Percentiles rank a stretch among this genome's conserved stretches.
phyloP scores from a whole-genome alignment of 2,113 vertebrate species.

The Fregetta grallaria region DNA sequence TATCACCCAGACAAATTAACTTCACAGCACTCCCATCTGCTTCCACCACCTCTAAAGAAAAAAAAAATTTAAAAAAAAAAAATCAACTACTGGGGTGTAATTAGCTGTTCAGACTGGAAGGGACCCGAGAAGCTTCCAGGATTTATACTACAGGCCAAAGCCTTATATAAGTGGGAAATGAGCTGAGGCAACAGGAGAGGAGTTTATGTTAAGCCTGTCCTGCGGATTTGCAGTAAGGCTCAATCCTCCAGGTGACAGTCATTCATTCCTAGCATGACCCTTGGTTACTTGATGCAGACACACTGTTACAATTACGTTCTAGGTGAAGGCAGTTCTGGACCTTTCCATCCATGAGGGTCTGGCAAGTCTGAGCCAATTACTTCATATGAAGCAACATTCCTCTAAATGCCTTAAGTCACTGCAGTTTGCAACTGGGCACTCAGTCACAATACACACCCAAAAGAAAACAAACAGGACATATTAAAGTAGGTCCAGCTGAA shows the following conservation, averaged over 20 bases:
- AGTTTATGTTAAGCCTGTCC: slow-evolving; percentile 54
- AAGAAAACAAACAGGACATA: not conserved
- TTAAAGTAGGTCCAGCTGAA: not conserved
- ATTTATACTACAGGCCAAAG: not conserved
- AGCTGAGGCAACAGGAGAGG: slow-evolving; percentile 29
- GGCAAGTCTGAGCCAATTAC: not conserved
- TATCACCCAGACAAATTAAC: not conserved
- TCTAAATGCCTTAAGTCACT: not conserved
- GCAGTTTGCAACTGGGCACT: not conserved
- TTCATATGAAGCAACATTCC: not conserved
- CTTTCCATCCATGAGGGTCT: not conserved
- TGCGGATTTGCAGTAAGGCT: slow-evolving; percentile 57
- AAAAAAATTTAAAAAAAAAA: not conserved
- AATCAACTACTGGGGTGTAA: not conserved
- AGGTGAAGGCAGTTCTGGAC: not conserved
- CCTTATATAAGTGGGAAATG: slow-evolving; percentile 41
- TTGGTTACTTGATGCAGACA: not conserved
- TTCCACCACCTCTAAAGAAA: not conserved
- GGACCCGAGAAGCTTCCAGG: not conserved
- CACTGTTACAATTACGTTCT: not conserved
- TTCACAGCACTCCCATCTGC: not conserved
- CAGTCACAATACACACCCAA: not conserved
- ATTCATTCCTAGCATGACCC: slow-evolving; percentile 2
- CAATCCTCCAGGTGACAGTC: slow-evolving; percentile 36
- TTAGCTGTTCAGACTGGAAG: not conserved